A percentile compares a stretch with the other conserved stretches of the same genome.
Evolutionary conservation across 2,113 vertebrate genomes (phyloP).

Genomic region (Muscicapa adusta): DNA sequence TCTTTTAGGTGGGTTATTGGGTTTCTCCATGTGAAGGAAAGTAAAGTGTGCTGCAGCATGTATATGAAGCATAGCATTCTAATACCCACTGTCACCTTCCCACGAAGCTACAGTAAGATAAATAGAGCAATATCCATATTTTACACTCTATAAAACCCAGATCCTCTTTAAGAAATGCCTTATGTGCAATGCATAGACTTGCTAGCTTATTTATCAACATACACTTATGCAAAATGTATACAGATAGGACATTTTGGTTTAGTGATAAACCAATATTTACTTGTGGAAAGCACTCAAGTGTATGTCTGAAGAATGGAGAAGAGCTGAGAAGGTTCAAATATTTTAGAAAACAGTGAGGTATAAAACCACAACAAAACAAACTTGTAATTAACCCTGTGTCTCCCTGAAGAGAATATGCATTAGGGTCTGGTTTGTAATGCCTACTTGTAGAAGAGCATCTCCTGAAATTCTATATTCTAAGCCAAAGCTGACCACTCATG

Average conservation of each 20-base stretch:
- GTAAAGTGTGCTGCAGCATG: neutral
- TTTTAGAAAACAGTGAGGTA: neutral
- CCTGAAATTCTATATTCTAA: neutral
- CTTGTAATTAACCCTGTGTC: neutral
- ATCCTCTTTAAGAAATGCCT: constrained; percentile 64
- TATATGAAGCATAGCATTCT: constrained; percentile 46
- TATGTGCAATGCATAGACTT: constrained; percentile 56
- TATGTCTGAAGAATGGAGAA: neutral
- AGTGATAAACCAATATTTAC: constrained; percentile 66
- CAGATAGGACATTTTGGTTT: constrained; percentile 52
- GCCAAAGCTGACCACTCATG: neutral
- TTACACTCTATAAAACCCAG: constrained; percentile 77
- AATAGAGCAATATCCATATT: constrained; percentile 77
- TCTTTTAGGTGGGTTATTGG: neutral
- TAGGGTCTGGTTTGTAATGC: neutral
- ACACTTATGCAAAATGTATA: constrained; percentile 69
- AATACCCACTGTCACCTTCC: constrained; percentile 65
- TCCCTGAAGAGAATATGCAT: neutral
- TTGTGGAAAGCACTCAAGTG: constrained; percentile 11
- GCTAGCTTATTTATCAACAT: constrained; percentile 73
- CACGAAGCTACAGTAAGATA: constrained; percentile 73
- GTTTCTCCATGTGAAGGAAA: neutral
- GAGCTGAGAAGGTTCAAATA: neutral
- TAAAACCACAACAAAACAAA: neutral
- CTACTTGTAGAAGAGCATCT: rapidly evolving